Conservation (phyloP, 2,797 vertebrate genomes). For the Paramormyrops hopkinsi region DNA sequence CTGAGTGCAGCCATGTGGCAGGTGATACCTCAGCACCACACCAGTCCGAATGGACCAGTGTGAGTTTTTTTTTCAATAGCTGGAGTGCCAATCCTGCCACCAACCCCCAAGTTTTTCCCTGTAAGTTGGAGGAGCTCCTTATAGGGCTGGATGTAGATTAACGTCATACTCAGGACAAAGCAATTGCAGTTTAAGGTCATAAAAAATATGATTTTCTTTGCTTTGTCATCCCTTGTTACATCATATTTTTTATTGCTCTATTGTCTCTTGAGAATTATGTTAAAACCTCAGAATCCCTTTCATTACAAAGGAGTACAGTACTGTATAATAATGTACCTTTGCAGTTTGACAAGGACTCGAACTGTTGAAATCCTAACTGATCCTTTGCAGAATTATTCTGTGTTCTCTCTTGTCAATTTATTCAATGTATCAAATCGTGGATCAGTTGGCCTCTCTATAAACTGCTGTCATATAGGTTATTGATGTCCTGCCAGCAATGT, state of each 20-base stretch:
- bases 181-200: background rate
- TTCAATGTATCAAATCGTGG: background rate
- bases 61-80: no score
- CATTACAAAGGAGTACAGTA: background rate
- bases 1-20: no score
- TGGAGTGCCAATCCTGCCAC: no score
- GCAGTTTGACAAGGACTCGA: background rate
- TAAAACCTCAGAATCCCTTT: background rate
- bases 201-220: background rate
- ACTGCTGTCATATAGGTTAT: background rate
- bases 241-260: background rate
- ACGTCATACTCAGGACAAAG: no score
- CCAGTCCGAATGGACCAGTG: no score
- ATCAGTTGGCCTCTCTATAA: background rate
- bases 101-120: no score
- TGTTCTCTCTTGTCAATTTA: background rate
- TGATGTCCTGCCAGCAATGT: background rate
- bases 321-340: background rate
- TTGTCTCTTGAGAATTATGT: background rate
- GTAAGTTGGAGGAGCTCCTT: no score
- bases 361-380: background rate
- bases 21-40: no score
- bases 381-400: background rate
- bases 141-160: no score
- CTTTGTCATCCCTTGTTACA: background rate